A percentile compares a stretch with the other conserved stretches of the same genome.
phyloP scores from a whole-genome alignment of 1,140 invertebrate genomes.

The Drosophila pseudoananassae region DNA sequence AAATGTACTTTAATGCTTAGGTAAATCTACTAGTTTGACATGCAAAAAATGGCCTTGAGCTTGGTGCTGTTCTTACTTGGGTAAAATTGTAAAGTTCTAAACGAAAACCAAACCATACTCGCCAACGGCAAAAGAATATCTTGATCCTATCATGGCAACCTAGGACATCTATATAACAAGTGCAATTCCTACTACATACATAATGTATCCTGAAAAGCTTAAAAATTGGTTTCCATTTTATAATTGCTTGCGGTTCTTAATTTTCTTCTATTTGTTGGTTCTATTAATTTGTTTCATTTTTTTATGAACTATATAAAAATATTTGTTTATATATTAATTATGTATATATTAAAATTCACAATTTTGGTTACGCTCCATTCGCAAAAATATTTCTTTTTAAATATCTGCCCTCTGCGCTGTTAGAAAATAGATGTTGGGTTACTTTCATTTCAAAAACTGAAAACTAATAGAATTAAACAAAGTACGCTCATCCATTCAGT shows the following conservation, averaged over 20 bases:
- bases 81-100: slow-evolving; percentile 56
- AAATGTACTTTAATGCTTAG: slow-evolving; percentile 38
- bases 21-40: slow-evolving; percentile 65
- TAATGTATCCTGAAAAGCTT: slow-evolving; percentile 70
- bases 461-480: slow-evolving; percentile 30
- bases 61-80: slow-evolving; percentile 75
- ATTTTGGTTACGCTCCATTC: slow-evolving; percentile 59
- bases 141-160: slow-evolving; percentile 61
- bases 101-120: slow-evolving; percentile 22
- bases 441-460: slow-evolving; percentile 22
- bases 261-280: slow-evolving; percentile 41
- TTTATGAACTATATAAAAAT: slow-evolving; percentile 78
- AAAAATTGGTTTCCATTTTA: slow-evolving; percentile 68
- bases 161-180: slow-evolving; percentile 66
- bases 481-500: slow-evolving; percentile 18
- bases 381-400: slow-evolving; percentile 46
- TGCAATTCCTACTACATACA: slow-evolving; percentile 72
- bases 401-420: slow-evolving; percentile 42
- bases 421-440: slow-evolving; percentile 62
- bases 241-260: slow-evolving; percentile 66
- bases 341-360: slow-evolving; percentile 78
- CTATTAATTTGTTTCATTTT: slow-evolving; percentile 51
- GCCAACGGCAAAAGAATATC: slow-evolving; percentile 6
- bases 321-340: slow-evolving; percentile 39
- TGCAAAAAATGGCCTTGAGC: slow-evolving; percentile 78